A percentile compares a stretch with the other conserved stretches of the same genome.
Conservation (phyloP, 1,140 invertebrate genomes). For the Anastrepha ludens region DNA sequence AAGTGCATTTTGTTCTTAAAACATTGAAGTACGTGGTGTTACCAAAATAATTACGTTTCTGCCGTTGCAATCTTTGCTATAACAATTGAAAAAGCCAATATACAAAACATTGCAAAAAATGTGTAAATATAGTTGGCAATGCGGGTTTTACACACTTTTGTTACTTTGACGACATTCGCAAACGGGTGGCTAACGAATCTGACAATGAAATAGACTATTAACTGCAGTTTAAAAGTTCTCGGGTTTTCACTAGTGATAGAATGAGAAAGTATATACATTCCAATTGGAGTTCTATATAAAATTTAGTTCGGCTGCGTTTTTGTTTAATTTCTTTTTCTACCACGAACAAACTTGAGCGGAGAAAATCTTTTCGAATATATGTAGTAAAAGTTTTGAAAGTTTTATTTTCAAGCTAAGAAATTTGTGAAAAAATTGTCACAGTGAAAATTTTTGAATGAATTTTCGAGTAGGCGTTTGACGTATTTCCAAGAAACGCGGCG, state of each 20-base stretch:
- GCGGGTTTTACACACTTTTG: background rate
- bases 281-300: conserved; percentile 50
- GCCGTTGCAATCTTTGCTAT: background rate
- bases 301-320: conserved; percentile 51
- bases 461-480: conserved; percentile 33
- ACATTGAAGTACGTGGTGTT: too few relatives aligned
- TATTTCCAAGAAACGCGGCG: conserved; percentile 36
- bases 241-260: background rate
- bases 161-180: conserved; percentile 40
- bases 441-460: conserved; percentile 46
- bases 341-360: conserved; percentile 37
- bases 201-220: conserved; percentile 14
- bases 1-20: background rate
- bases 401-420: conserved; percentile 44
- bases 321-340: conserved; percentile 43
- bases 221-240: background rate
- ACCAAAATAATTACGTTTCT: background rate
- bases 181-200: conserved; percentile 22
- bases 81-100: background rate
- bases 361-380: conserved; percentile 50
- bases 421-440: conserved; percentile 54
- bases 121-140: background rate
- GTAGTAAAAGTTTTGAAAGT: conserved; percentile 42
- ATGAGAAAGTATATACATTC: background rate
- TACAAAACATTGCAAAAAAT: conserved; percentile 30